Percentiles rank a stretch among this genome's conserved stretches.
Evolutionary conservation across 2,888 invertebrate species (phyloP).

Genomic region (Drosophila falleni): DNA sequence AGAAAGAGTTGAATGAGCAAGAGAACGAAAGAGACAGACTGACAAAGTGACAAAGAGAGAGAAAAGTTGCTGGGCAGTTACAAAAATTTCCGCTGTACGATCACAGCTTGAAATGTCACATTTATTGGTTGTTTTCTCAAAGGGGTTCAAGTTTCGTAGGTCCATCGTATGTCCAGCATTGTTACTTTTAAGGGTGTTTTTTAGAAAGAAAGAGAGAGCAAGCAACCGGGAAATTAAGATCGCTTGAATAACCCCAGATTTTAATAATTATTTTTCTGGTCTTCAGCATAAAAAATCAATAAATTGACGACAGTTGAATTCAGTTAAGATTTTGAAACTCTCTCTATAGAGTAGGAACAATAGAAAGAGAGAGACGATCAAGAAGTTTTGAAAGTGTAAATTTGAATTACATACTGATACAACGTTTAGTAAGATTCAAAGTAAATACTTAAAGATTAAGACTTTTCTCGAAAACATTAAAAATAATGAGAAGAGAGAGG

Average conservation of each 20-base stretch:
- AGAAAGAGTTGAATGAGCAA: constrained; percentile 9
- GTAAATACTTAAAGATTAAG: neutral
- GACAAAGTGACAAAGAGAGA: neutral
- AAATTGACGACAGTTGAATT: neutral
- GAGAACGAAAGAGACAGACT: constrained; percentile 3
- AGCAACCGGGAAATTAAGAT: neutral
- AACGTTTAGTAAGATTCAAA: neutral
- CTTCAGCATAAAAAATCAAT: neutral
- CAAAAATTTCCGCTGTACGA: constrained; percentile 44
- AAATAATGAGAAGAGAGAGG: no score
- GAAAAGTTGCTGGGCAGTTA: constrained; percentile 30
- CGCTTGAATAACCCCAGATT: neutral
- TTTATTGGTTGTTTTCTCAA: constrained; percentile 49
- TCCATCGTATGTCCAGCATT: constrained; percentile 37
- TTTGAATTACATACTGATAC: neutral
- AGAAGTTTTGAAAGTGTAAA: neutral
- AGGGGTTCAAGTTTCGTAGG: constrained; percentile 32
- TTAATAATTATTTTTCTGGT: neutral
- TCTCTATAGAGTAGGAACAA: neutral
- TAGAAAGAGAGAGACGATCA: neutral
- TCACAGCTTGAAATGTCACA: constrained; percentile 62
- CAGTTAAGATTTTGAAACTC: neutral
- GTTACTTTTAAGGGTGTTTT: constrained; percentile 25
- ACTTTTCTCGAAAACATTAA: no score
- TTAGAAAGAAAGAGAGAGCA: neutral